Percentiles rank a stretch among this genome's conserved stretches.
Evolutionary conservation across 2,113 vertebrate genomes (phyloP).

Genomic region (Camelus dromedarius): DNA sequence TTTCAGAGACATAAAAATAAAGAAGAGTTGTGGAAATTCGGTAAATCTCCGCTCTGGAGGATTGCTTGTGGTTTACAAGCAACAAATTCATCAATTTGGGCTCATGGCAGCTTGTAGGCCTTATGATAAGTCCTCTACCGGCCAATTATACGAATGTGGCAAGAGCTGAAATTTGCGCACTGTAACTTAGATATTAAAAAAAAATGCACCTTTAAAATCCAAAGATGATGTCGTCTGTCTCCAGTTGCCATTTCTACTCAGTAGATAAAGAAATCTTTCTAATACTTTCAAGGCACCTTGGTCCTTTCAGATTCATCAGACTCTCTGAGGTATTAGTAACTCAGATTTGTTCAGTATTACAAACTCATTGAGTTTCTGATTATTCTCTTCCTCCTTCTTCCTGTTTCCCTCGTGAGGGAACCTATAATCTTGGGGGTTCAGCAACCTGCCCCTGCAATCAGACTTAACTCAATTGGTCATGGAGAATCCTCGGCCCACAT

Average conservation of each 20-base stretch:
- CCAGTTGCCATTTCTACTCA: constrained; percentile 47
- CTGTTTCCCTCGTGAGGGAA: not conserved
- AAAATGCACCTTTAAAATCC: constrained; percentile 35
- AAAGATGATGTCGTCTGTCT: constrained; percentile 62
- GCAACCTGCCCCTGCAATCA: not conserved
- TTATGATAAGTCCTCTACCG: constrained; percentile 40
- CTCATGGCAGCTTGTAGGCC: not conserved
- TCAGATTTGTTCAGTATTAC: constrained; percentile 1
- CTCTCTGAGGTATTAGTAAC: not conserved
- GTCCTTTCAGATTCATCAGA: not conserved
- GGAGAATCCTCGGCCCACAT: not conserved
- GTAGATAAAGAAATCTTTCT: constrained; percentile 1
- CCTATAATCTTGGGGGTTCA: not conserved
- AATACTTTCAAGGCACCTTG: not conserved
- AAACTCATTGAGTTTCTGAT: constrained; percentile 6
- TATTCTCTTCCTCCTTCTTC: not conserved
- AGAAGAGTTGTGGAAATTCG: constrained; percentile 55
- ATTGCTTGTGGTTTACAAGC: constrained; percentile 50
- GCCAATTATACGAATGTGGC: not conserved
- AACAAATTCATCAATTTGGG: constrained; percentile 35
- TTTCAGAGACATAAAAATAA: constrained; percentile 49
- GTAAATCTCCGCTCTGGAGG: not conserved
- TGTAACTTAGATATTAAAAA: constrained; percentile 52
- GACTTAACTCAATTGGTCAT: not conserved
- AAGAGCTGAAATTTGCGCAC: constrained; percentile 58